These are phyloP conservation scores for Enhydra lutris DNA, from an alignment of 2,113 vertebrate species.

Conservation along the genomic window DNA sequence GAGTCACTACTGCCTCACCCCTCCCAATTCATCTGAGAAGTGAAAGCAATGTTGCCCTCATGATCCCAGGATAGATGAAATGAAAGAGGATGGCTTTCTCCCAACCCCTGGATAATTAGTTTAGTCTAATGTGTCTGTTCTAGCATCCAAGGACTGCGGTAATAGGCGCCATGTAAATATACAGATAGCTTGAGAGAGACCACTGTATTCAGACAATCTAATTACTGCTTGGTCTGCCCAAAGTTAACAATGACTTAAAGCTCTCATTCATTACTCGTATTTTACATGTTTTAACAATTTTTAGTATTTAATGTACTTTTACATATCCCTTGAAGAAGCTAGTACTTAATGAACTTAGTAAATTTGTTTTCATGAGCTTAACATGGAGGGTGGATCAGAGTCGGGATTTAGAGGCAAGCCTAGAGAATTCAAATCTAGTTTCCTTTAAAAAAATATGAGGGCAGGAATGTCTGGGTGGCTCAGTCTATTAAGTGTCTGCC, in stretches of 20 bases:
- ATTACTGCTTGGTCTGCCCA: background rate
- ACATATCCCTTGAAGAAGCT: background rate
- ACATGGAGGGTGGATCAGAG: background rate
- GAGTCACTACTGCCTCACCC: rapidly evolving
- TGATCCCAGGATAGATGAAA: background rate
- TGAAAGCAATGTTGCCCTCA: background rate
- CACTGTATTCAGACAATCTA: background rate
- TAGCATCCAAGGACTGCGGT: background rate
- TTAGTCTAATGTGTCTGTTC: slow-evolving; percentile 51
- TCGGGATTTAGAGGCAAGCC: background rate
- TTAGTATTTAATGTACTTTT: background rate
- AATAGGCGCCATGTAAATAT: slow-evolving; percentile 27
- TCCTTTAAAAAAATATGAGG: background rate
- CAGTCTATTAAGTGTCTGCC: no score
- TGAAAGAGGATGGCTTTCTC: background rate
- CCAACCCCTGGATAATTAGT: background rate
- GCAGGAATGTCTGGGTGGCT: no score
- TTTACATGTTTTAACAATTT: background rate
- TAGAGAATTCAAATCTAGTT: background rate
- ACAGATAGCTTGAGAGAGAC: background rate
- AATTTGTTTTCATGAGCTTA: background rate
- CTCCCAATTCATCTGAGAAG: background rate
- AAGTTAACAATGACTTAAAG: background rate
- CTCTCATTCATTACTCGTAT: background rate
- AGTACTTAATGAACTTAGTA: background rate